These are phyloP conservation scores for Portevinia maculata DNA, from an alignment of 2,888 invertebrate species.

Conservation along the genomic window DNA sequence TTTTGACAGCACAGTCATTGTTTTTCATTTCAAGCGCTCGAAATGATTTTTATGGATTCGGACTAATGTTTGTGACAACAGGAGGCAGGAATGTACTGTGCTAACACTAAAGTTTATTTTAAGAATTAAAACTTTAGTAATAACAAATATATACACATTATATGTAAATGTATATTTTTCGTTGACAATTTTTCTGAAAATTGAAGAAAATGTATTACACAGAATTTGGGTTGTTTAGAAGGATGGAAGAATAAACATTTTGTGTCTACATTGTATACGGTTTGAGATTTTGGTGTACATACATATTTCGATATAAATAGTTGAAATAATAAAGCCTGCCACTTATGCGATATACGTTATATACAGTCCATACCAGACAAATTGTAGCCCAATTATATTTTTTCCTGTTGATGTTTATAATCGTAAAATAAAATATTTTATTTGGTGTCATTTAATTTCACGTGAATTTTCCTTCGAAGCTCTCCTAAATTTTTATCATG, in stretches of 20 bases:
- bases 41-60: slow-evolving; percentile 28
- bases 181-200: neutral
- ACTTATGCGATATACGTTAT: no score
- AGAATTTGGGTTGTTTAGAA: neutral
- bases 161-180: neutral
- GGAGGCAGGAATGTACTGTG: slow-evolving; percentile 6
- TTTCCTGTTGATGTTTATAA: no score
- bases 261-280: neutral
- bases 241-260: slow-evolving; percentile 7
- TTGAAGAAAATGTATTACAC: slow-evolving; percentile 11
- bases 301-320: no score
- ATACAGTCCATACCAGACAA: no score
- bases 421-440: no score
- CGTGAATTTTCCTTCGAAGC: no score
- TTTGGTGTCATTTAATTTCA: no score
- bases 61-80: neutral
- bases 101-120: slow-evolving; percentile 19
- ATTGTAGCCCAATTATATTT: no score
- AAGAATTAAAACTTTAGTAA: neutral
- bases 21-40: slow-evolving; percentile 24
- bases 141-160: neutral
- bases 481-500: no score
- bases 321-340: no score
- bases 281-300: neutral
- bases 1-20: slow-evolving; percentile 43